These are phyloP conservation scores for Aradophagus sp. DNA, from an alignment of 1,140 invertebrate species.

Conservation along the genomic window DNA sequence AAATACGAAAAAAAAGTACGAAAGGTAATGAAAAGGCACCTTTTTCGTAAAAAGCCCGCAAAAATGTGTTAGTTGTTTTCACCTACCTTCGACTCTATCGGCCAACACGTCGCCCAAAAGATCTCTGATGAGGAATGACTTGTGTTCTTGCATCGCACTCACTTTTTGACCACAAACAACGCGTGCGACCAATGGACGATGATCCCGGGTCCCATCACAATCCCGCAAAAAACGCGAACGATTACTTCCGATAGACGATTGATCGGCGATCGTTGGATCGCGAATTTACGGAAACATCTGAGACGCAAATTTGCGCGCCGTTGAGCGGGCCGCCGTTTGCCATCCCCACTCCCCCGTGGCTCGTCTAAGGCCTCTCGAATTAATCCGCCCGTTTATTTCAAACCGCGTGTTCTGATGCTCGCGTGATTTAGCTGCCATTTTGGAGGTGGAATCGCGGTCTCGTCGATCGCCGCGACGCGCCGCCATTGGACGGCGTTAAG, in stretches of 20 bases:
- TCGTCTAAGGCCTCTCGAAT: slow-evolving; percentile 63
- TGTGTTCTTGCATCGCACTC: slow-evolving; percentile 79
- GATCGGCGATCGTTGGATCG: slow-evolving; percentile 27
- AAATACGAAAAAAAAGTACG: background rate
- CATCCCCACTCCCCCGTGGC: slow-evolving; percentile 29
- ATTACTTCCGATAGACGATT: slow-evolving; percentile 14
- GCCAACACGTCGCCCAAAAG: slow-evolving; percentile 83
- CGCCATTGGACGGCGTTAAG: slow-evolving; percentile 47
- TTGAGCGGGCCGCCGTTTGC: slow-evolving; percentile 14
- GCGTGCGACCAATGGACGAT: slow-evolving; percentile 3
- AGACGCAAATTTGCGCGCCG: slow-evolving; percentile 19
- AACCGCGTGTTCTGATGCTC: slow-evolving; percentile 69
- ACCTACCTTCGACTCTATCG: slow-evolving; percentile 73
- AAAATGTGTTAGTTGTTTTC: slow-evolving; percentile 1
- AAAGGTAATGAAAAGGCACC: background rate
- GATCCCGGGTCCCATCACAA: slow-evolving; percentile 3
- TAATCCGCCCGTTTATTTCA: slow-evolving; percentile 74
- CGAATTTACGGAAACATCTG: slow-evolving; percentile 42
- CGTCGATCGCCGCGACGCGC: slow-evolving; percentile 27
- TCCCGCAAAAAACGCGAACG: slow-evolving; percentile 7
- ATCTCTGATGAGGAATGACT: slow-evolving; percentile 86
- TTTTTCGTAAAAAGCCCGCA: background rate
- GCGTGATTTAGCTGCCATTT: slow-evolving; percentile 74
- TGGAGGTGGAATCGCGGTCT: slow-evolving; percentile 68
- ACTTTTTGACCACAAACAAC: slow-evolving; percentile 21